These are phyloP conservation scores for Sminthurinus aureus DNA, from an alignment of 2,888 invertebrate species.

Conservation along the genomic window DNA sequence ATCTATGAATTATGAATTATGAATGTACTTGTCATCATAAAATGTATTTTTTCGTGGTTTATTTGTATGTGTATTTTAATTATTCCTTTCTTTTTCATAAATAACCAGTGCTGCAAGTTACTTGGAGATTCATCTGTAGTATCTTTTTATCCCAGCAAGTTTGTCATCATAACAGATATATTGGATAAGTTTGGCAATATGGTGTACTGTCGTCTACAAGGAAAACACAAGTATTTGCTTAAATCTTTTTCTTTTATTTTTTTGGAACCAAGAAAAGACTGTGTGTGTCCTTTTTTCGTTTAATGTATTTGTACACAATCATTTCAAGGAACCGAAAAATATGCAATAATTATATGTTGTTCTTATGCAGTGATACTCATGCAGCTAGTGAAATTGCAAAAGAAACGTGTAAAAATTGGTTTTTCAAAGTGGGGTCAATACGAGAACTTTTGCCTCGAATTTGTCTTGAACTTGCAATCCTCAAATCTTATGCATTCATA, in stretches of 20 bases:
- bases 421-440: slow-evolving; percentile 98
- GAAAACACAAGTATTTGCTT: slow-evolving; percentile 70
- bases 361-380: slow-evolving; percentile 50
- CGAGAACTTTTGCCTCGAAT: slow-evolving; percentile 91
- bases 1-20: background rate
- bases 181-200: slow-evolving; percentile 92
- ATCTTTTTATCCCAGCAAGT: slow-evolving; percentile 98
- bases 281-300: background rate
- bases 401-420: slow-evolving; percentile 98
- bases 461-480: slow-evolving; percentile 91
- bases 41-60: too few relatives aligned
- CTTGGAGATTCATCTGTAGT: slow-evolving; percentile 87
- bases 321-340: background rate
- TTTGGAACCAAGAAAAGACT: background rate
- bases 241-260: slow-evolving; percentile 26
- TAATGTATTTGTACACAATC: background rate
- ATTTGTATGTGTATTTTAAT: too few relatives aligned
- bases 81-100: background rate
- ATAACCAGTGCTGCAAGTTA: slow-evolving; percentile 85
- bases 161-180: slow-evolving; percentile 94
- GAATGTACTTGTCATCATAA: too few relatives aligned
- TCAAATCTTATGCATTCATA: slow-evolving; percentile 88
- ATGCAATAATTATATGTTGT: background rate
- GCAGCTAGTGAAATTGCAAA: slow-evolving; percentile 76
- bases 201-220: slow-evolving; percentile 82